A percentile compares a stretch with the other conserved stretches of the same genome.
These are phyloP conservation scores for Poeciliopsis occidentalis DNA, from an alignment of 2,113 vertebrate genomes.

Conservation along the genomic window DNA sequence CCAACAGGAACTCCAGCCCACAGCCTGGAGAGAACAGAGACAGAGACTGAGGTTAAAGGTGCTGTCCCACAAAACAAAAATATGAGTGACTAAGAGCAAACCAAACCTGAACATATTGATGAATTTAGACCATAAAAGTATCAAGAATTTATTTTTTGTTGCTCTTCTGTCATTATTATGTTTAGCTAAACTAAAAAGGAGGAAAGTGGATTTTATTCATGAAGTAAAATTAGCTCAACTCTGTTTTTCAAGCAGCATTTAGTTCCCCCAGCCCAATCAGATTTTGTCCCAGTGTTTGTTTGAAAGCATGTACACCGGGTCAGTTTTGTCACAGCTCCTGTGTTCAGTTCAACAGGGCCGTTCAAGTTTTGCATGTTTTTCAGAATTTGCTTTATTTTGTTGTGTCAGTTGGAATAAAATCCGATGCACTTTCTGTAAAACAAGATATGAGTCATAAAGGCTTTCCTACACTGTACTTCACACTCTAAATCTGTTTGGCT, in stretches of 20 bases:
- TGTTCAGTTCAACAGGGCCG: not conserved
- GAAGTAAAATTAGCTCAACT: not conserved
- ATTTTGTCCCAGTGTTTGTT: not conserved
- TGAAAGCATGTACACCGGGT: not conserved
- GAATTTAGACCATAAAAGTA: not conserved
- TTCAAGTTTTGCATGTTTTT: not conserved
- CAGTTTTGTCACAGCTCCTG: not conserved
- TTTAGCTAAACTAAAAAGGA: too few species aligned
- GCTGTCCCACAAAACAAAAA: not conserved
- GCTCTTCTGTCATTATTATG: too few species aligned
- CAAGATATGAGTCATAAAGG: not conserved
- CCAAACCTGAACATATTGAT: not conserved
- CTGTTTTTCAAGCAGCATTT: not conserved
- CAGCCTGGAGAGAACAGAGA: constrained; percentile 79
- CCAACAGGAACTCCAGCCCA: constrained; percentile 90
- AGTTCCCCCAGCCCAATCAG: not conserved
- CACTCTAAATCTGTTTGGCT: not conserved
- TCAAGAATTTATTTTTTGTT: not conserved
- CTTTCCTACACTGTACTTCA: not conserved
- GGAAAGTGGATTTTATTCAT: too few species aligned
- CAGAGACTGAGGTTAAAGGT: constrained; percentile 8
- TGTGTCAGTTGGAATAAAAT: too few species aligned
- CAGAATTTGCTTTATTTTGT: not conserved
- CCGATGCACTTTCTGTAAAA: not conserved
- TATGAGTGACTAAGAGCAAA: not conserved